Percentiles rank a stretch among this genome's conserved stretches.
phyloP scores from a whole-genome alignment of 1,140 invertebrate genomes.

The Steinernema khuongi region DNA sequence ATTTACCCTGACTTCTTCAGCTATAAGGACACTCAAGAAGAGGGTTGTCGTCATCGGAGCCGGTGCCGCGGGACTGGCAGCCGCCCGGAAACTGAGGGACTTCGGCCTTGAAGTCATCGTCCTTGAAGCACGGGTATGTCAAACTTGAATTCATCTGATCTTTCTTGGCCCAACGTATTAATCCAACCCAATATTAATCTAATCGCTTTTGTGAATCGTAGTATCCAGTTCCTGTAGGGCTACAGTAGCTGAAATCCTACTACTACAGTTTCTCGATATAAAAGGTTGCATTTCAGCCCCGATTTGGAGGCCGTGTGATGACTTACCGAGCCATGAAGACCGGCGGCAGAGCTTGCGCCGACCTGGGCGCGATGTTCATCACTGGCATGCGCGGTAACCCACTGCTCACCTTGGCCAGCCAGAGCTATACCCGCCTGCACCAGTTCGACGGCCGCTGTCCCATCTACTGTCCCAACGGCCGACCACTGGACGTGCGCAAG shows the following conservation, averaged over 20 bases:
- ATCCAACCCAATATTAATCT: too few species aligned
- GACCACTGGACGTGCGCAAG: conserved; percentile 71
- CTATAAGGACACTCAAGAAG: conserved; percentile 8
- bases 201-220: conserved; percentile 17
- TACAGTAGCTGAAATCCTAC: neutral
- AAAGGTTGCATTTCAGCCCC: conserved; percentile 65
- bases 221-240: neutral
- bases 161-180: neutral
- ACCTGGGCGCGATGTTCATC: conserved; percentile 73
- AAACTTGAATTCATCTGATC: conserved; percentile 19
- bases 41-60: conserved; percentile 62
- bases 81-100: conserved; percentile 60
- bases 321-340: conserved; percentile 70
- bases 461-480: conserved; percentile 85
- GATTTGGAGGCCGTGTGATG: conserved; percentile 89
- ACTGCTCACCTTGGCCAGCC: conserved; percentile 85
- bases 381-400: conserved; percentile 77
- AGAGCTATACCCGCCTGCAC: conserved; percentile 92
- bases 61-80: conserved; percentile 61
- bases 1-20: neutral
- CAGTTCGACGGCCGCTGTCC: conserved; percentile 94
- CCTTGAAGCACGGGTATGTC: conserved; percentile 76
- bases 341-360: conserved; percentile 86
- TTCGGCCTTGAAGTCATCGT: conserved; percentile 67
- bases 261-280: neutral